phyloP scores from a whole-genome alignment of 1,140 invertebrate species.

The Solenopsis fugax region DNA sequence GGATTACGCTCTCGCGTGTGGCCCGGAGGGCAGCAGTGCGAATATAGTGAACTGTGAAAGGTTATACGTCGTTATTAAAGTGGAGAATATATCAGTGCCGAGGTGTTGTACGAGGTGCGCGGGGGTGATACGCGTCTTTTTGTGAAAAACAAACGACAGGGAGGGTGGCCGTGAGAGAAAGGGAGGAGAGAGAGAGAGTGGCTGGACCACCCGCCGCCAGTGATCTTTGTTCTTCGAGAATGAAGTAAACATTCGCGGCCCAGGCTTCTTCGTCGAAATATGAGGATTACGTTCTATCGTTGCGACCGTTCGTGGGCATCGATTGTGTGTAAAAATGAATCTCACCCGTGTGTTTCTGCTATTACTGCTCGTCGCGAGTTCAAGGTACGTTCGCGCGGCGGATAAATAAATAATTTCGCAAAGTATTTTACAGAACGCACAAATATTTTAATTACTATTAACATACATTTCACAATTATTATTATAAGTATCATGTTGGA shows the following conservation, averaged over 20 bases:
- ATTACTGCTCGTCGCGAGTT: slow-evolving; percentile 78
- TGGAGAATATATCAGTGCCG: slow-evolving; percentile 33
- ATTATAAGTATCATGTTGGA: neutral
- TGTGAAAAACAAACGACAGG: slow-evolving; percentile 41
- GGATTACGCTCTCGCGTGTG: slow-evolving; percentile 40
- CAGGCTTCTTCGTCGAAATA: slow-evolving; percentile 80
- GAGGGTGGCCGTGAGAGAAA: neutral
- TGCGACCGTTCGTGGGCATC: slow-evolving; percentile 75
- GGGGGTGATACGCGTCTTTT: slow-evolving; percentile 1
- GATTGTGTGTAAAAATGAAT: slow-evolving; percentile 82
- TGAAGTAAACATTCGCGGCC: slow-evolving; percentile 70
- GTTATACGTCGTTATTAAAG: slow-evolving; percentile 6
- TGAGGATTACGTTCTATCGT: slow-evolving; percentile 83
- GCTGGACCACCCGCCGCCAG: neutral
- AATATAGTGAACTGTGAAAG: slow-evolving; percentile 32
- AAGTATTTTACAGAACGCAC: neutral
- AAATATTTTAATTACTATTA: neutral
- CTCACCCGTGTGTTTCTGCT: slow-evolving; percentile 80
- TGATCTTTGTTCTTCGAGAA: slow-evolving; percentile 54
- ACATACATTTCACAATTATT: neutral
- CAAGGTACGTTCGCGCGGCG: slow-evolving; percentile 79
- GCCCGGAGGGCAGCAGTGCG: neutral
- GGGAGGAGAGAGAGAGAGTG: neutral
- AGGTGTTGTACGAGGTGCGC: slow-evolving; percentile 22
- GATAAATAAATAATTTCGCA: neutral